These are phyloP conservation scores for Lanius ludovicianus DNA, from an alignment of 2,113 vertebrate genomes.

Conservation along the genomic window DNA sequence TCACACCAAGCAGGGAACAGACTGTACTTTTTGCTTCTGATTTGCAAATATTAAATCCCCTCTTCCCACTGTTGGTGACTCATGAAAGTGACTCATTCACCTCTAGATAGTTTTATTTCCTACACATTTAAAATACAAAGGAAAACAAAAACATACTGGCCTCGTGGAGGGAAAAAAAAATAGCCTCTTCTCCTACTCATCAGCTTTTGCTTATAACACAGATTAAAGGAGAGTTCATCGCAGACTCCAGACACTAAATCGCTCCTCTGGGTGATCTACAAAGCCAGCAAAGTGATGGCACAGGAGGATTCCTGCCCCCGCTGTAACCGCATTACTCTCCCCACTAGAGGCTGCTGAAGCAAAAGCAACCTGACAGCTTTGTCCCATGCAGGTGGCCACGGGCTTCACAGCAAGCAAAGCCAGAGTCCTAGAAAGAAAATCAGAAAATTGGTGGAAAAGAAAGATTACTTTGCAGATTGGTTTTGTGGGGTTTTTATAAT, in stretches of 20 bases:
- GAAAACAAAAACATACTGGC: neutral
- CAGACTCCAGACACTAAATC: neutral
- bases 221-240: neutral
- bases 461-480: neutral
- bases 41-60: conserved; percentile 53
- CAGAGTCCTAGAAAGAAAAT: neutral
- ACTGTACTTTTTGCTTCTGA: conserved; percentile 22
- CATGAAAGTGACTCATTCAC: conserved; percentile 56
- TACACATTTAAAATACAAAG: neutral
- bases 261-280: neutral
- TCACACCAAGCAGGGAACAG: neutral
- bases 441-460: neutral
- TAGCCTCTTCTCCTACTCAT: neutral
- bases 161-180: neutral
- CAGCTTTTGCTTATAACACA: neutral
- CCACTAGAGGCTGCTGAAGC: conserved; percentile 16
- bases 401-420: neutral
- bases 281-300: neutral
- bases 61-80: conserved; percentile 56
- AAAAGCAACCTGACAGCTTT: neutral
- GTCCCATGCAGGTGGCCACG: neutral
- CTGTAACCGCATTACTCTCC: neutral
- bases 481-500: neutral
- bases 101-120: conserved; percentile 38
- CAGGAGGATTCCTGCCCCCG: neutral